Evolutionary conservation across 2,113 vertebrate species (phyloP).

Genomic region (Syrmaticus mikado): DNA sequence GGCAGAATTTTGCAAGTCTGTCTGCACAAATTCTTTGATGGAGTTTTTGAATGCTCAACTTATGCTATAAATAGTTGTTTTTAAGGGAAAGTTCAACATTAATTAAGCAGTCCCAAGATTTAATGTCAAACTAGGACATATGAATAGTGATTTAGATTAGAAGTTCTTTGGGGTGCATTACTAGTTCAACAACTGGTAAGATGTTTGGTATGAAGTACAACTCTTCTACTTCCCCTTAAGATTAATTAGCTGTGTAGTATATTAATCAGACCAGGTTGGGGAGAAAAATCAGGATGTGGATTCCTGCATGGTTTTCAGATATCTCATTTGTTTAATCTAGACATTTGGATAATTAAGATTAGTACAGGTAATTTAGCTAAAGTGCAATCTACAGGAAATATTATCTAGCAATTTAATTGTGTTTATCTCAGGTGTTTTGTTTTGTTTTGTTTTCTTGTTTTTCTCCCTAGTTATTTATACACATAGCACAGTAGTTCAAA

Average conservation of each 20-base stretch:
- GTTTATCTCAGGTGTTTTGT: background rate
- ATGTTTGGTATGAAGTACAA: background rate
- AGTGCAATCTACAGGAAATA: constrained; percentile 29
- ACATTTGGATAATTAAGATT: constrained; percentile 61
- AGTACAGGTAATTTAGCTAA: constrained; percentile 33
- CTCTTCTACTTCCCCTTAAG: background rate
- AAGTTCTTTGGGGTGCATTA: background rate
- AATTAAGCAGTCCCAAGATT: background rate
- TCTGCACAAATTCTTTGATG: background rate
- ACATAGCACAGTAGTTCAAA: background rate
- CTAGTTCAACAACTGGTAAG: background rate
- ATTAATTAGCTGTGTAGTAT: constrained; percentile 48
- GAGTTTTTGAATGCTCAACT: background rate
- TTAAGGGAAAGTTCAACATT: background rate
- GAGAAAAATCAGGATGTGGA: background rate
- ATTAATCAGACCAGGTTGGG: constrained; percentile 32
- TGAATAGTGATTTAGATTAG: background rate
- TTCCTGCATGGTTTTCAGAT: constrained; percentile 22
- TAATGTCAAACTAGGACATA: background rate
- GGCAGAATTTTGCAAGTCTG: background rate
- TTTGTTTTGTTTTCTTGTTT: background rate
- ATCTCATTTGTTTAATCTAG: constrained; percentile 55
- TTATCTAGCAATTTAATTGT: constrained; percentile 27
- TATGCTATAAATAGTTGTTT: background rate
- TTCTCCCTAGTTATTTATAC: constrained; percentile 14